Conservation (phyloP, 2,113 vertebrate species). For the Crocuta crocuta region DNA sequence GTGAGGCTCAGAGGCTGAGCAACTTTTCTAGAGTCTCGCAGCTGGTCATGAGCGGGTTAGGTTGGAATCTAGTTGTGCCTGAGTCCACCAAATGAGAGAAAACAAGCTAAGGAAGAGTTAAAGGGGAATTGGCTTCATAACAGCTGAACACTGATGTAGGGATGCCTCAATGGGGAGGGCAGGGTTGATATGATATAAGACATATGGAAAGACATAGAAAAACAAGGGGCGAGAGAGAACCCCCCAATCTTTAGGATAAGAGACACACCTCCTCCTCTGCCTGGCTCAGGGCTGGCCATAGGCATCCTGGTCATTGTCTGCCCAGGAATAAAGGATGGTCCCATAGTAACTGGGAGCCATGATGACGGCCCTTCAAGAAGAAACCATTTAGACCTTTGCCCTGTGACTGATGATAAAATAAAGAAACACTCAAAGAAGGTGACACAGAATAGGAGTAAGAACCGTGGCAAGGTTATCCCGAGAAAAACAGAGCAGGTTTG, state of each 20-base stretch:
- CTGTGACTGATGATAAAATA: not conserved
- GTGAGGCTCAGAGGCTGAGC: not conserved
- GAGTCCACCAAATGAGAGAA: not conserved
- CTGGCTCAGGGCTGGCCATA: not conserved
- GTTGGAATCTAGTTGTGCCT: not conserved
- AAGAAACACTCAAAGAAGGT: not conserved
- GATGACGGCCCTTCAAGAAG: not conserved
- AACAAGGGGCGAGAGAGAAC: not conserved
- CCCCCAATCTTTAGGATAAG: not conserved
- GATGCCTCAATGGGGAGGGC: not conserved
- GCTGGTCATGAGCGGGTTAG: not conserved
- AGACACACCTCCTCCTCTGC: not conserved
- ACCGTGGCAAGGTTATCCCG: not conserved
- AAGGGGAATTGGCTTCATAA: not conserved
- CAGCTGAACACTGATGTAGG: not conserved
- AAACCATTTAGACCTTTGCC: not conserved
- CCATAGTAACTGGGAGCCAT: accelerated
- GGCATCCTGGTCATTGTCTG: not conserved
- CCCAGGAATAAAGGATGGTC: not conserved
- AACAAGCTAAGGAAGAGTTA: not conserved
- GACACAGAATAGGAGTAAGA: constrained; percentile 47
- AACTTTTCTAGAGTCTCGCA: not conserved
- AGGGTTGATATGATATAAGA: not conserved
- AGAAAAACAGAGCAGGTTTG: not conserved
- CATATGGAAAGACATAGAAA: not conserved